Percentiles rank a stretch among this genome's conserved stretches.
phyloP scores from a whole-genome alignment of 2,888 invertebrate species.

The Leucoma salicis region DNA sequence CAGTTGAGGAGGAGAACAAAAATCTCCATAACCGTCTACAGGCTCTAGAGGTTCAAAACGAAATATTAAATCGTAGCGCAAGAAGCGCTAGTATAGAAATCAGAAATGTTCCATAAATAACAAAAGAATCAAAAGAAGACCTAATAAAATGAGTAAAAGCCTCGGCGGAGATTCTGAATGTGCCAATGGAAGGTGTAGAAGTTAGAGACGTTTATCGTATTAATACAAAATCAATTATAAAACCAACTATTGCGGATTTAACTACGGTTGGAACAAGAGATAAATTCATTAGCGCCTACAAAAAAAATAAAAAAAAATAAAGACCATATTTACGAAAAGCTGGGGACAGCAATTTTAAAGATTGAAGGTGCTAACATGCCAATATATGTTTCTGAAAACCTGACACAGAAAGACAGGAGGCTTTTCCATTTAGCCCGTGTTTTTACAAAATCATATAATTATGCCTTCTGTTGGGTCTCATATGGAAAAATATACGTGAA shows the following conservation, averaged over 20 bases:
- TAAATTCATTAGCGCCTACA: neutral
- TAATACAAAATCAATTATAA: conserved; percentile 1
- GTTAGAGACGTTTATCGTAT: neutral
- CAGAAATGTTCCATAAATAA: neutral
- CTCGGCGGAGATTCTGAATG: neutral
- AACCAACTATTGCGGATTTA: neutral
- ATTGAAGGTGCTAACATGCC: neutral
- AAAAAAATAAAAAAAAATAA: neutral
- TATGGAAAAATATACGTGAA: neutral
- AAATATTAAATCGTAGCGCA: neutral
- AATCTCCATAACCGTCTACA: neutral
- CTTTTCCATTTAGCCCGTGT: neutral
- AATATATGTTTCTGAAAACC: conserved; percentile 5
- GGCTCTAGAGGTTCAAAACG: neutral
- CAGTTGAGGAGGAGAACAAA: neutral
- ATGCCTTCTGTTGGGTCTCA: neutral
- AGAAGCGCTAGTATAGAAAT: neutral
- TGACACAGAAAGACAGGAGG: neutral
- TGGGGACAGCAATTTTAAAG: neutral
- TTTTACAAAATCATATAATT: neutral
- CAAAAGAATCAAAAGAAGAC: neutral
- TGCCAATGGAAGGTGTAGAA: neutral
- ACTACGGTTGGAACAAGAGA: neutral
- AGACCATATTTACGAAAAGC: neutral
- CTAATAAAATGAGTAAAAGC: neutral